Conservation (phyloP, 2,113 vertebrate genomes). For the Sceloporus undulatus region DNA sequence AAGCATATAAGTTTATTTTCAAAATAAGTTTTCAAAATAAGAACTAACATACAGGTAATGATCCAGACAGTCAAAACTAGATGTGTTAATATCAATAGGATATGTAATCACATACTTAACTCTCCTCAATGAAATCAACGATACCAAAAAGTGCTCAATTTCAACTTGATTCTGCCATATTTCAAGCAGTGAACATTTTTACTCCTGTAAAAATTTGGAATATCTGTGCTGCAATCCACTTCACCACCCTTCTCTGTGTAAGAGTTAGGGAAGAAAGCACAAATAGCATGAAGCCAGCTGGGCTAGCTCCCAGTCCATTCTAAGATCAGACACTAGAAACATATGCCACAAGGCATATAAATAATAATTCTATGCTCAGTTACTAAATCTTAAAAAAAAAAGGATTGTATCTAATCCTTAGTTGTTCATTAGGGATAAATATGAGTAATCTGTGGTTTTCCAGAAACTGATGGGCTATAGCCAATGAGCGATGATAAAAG, state of each 20-base stretch:
- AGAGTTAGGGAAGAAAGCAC: background rate
- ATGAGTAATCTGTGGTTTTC: background rate
- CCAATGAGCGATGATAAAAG: background rate
- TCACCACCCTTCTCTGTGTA: background rate
- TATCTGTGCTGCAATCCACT: background rate
- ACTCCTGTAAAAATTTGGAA: background rate
- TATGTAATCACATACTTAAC: background rate
- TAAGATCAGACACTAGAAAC: background rate
- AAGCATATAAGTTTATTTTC: background rate
- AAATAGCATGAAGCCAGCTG: background rate
- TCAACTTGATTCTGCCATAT: background rate
- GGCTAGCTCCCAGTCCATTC: background rate
- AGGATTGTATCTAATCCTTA: background rate
- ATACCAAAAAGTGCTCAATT: background rate
- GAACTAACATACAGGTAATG: background rate
- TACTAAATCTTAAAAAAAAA: too few relatives aligned
- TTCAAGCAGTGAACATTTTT: background rate
- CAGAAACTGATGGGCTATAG: background rate
- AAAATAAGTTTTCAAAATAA: background rate
- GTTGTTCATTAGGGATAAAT: background rate
- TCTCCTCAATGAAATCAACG: background rate
- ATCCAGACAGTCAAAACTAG: background rate
- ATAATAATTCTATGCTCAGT: background rate
- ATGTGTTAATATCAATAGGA: background rate
- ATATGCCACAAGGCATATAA: background rate